Percentiles rank a stretch among this genome's conserved stretches.
Conservation (phyloP, 2,888 invertebrate genomes). For the Deilephila elpenor region DNA sequence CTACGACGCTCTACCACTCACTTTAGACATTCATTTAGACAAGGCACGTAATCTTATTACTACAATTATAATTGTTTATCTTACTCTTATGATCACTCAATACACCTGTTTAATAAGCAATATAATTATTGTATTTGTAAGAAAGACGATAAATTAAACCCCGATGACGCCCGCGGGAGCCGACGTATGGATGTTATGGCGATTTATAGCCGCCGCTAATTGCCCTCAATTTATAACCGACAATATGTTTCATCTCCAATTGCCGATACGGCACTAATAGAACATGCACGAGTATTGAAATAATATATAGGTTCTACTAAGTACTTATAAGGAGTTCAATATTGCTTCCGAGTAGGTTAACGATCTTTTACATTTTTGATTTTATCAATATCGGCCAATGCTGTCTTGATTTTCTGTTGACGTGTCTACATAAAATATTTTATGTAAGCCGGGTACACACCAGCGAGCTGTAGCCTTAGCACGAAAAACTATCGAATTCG, state of each 20-base stretch:
- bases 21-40: too few relatives aligned
- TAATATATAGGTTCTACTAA: not conserved
- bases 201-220: constrained; percentile 72
- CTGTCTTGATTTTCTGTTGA: too few relatives aligned
- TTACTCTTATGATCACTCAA: not conserved
- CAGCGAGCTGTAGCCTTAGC: too few relatives aligned
- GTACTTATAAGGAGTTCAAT: not conserved
- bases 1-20: too few relatives aligned
- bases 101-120: constrained; percentile 3
- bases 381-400: too few relatives aligned
- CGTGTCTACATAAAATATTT: too few relatives aligned
- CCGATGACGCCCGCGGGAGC: constrained; percentile 73
- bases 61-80: not conserved
- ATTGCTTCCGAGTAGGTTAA: too few relatives aligned
- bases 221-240: constrained; percentile 67
- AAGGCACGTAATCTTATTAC: too few relatives aligned
- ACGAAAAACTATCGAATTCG: too few relatives aligned
- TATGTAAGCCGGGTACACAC: too few relatives aligned
- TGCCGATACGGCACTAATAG: constrained; percentile 34
- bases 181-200: constrained; percentile 52
- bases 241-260: constrained; percentile 34
- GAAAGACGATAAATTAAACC: constrained; percentile 71
- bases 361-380: too few relatives aligned
- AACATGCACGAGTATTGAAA: constrained; percentile 25
- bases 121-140: constrained; percentile 42